Evolutionary conservation across 2,888 invertebrate species (phyloP).

Genomic region (Ochropacha duplaris): DNA sequence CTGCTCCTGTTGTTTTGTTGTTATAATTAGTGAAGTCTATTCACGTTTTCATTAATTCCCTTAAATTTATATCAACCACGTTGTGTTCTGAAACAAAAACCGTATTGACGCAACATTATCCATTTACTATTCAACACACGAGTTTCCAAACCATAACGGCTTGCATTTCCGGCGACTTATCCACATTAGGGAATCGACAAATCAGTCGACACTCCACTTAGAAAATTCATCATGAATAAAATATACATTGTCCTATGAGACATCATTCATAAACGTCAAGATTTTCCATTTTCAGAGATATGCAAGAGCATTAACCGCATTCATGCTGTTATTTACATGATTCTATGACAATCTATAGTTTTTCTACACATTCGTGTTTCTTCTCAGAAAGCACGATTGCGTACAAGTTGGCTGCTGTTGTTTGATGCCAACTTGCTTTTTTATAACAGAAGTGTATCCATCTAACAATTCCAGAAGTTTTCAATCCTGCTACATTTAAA

Average conservation of each 20-base stretch:
- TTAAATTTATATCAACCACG: conserved; percentile 18
- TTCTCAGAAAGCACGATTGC: conserved; percentile 53
- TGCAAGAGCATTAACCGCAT: conserved; percentile 10
- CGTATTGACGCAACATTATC: conserved; percentile 43
- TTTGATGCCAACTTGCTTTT: conserved; percentile 24
- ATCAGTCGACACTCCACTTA: conserved; percentile 44
- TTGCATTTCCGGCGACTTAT: conserved; percentile 65
- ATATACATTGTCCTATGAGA: background rate
- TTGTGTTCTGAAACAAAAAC: conserved; percentile 28
- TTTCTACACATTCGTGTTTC: conserved; percentile 22
- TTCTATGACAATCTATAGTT: conserved; percentile 26
- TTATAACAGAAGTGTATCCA: conserved; percentile 18
- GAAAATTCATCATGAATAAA: conserved; percentile 63
- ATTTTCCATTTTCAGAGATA: conserved; percentile 7
- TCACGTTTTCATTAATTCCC: conserved; percentile 18
- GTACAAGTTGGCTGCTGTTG: conserved; percentile 34
- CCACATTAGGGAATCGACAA: conserved; percentile 61
- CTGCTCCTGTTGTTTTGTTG: conserved; percentile 5
- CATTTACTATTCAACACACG: conserved; percentile 60
- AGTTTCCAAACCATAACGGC: conserved; percentile 56
- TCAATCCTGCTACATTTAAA: background rate
- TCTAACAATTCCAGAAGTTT: background rate
- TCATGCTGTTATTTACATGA: conserved; percentile 23
- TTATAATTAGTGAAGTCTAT: conserved; percentile 8
- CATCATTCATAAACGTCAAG: background rate